Conservation (phyloP, 1,140 invertebrate species). For the Carcinoscorpius rotundicauda region DNA sequence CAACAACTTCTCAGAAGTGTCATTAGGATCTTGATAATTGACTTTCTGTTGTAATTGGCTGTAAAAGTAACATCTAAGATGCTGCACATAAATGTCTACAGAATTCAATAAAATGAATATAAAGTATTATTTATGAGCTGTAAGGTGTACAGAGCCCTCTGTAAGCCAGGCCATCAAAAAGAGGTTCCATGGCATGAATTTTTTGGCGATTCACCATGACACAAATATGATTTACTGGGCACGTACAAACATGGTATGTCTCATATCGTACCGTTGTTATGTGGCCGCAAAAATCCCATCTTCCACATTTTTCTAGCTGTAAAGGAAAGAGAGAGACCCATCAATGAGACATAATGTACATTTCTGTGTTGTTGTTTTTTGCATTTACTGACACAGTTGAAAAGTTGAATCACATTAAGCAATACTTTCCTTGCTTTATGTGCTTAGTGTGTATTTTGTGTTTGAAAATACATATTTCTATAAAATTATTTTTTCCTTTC, state of each 20-base stretch:
- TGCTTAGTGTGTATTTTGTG: too few relatives aligned
- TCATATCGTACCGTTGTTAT: conserved; percentile 40
- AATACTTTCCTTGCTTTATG: too few relatives aligned
- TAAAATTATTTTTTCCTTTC: too few relatives aligned
- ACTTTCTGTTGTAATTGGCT: too few relatives aligned
- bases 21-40: too few relatives aligned
- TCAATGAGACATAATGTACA: too few relatives aligned
- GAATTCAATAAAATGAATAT: too few relatives aligned
- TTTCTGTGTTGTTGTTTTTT: not conserved
- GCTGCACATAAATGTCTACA: too few relatives aligned
- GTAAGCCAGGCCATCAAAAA: conserved; percentile 44
- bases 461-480: too few relatives aligned
- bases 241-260: conserved; percentile 47
- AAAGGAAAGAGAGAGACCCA: too few relatives aligned
- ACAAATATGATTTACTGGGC: conserved; percentile 45
- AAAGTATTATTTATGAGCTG: not conserved
- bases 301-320: conserved; percentile 37
- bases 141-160: conserved; percentile 41
- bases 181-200: conserved; percentile 39
- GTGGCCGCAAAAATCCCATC: conserved; percentile 39
- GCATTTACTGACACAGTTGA: not conserved
- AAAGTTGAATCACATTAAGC: not conserved
- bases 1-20: too few relatives aligned
- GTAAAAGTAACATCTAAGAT: too few relatives aligned
- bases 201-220: conserved; percentile 31